Percentiles rank a stretch among this genome's conserved stretches.
These are phyloP conservation scores for Aporrectodea caliginosa DNA, from an alignment of 1,140 invertebrate species.

Conservation along the genomic window DNA sequence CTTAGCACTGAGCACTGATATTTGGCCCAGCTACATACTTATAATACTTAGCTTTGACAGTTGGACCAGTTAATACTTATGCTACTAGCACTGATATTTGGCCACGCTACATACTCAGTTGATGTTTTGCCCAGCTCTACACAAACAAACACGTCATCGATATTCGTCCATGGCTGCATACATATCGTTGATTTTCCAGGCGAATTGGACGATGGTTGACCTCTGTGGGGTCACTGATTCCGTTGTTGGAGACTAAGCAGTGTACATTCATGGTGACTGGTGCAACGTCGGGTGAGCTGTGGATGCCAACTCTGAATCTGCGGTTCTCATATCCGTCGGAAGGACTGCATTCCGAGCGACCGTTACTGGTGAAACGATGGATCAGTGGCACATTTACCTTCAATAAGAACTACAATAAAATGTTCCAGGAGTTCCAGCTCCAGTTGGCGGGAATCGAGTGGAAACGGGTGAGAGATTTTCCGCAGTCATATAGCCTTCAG, in stretches of 20 bases:
- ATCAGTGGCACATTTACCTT: slow-evolving; percentile 33
- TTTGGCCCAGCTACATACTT: too few species aligned
- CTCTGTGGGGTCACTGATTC: slow-evolving; percentile 38
- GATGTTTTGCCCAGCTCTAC: too few species aligned
- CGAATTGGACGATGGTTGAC: slow-evolving; percentile 42
- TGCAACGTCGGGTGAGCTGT: slow-evolving; percentile 39
- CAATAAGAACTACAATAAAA: slow-evolving; percentile 37
- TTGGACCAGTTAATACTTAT: too few species aligned
- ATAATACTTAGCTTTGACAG: too few species aligned
- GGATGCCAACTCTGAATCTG: slow-evolving; percentile 39
- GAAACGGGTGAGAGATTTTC: neutral
- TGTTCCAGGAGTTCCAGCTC: slow-evolving; percentile 36
- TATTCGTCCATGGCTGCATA: too few species aligned
- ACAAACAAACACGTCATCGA: too few species aligned
- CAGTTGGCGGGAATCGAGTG: neutral
- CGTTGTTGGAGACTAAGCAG: slow-evolving; percentile 29
- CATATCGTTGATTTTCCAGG: slow-evolving; percentile 33
- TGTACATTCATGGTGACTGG: slow-evolving; percentile 43
- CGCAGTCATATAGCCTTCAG: too few species aligned
- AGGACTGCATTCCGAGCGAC: neutral
- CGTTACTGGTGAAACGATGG: neutral
- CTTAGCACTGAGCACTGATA: too few species aligned
- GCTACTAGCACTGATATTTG: too few species aligned
- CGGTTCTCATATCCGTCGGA: slow-evolving; percentile 33
- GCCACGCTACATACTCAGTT: too few species aligned